Percentiles rank a stretch among this genome's conserved stretches.
These are phyloP conservation scores for Spea hammondii DNA, from an alignment of 2,797 vertebrate genomes.

Conservation along the genomic window DNA sequence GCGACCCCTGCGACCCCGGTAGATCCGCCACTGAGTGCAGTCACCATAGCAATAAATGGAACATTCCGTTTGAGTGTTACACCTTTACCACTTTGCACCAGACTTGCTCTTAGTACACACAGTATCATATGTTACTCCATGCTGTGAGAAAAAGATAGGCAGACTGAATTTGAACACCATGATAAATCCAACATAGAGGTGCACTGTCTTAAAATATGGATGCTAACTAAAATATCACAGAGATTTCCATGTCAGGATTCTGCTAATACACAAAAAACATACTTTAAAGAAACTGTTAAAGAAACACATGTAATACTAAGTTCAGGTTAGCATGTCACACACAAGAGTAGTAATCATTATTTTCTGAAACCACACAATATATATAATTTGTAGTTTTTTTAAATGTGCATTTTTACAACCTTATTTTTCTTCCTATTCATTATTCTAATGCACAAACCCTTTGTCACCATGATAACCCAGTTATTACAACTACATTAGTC, in stretches of 20 bases:
- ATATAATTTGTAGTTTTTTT: conserved; percentile 7
- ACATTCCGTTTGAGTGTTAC: no score
- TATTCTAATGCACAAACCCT: conserved; percentile 25
- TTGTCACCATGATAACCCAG: conserved; percentile 41
- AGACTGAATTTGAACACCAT: no score
- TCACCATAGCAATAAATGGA: no score
- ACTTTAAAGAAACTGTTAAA: background rate
- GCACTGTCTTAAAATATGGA: no score
- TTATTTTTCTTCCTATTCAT: conserved; percentile 32
- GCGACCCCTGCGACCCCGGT: no score
- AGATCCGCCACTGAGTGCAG: no score
- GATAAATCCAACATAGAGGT: no score
- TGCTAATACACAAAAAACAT: background rate
- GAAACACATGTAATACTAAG: background rate
- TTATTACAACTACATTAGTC: conserved; percentile 48
- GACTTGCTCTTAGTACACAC: no score
- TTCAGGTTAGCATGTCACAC: conserved; percentile 6
- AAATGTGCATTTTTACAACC: conserved; percentile 14
- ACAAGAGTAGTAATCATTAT: conserved; percentile 6
- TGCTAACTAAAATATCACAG: no score
- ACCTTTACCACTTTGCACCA: no score
- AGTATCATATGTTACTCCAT: no score
- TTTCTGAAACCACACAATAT: background rate
- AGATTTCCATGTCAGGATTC: background rate
- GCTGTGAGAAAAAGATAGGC: no score